Evolutionary conservation across 2,113 vertebrate genomes (phyloP).

Genomic region (Gallinago media): DNA sequence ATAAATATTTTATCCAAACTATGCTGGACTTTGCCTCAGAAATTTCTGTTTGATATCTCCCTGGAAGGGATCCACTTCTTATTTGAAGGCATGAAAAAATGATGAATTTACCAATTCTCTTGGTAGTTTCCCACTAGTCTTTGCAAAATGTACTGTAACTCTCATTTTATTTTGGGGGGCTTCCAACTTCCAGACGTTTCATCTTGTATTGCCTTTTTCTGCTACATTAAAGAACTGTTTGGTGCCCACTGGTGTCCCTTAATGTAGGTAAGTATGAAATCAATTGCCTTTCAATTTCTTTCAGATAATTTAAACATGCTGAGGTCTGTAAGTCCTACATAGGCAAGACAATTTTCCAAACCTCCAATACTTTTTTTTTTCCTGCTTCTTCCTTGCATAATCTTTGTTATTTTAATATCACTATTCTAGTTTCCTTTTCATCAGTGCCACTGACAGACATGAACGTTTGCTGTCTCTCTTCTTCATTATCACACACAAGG

Average conservation of each 20-base stretch:
- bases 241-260: background rate
- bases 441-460: background rate
- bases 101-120: conserved; percentile 9
- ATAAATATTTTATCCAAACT: conserved; percentile 13
- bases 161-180: background rate
- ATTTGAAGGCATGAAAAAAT: background rate
- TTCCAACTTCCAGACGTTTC: background rate
- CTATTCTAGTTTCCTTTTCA: background rate
- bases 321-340: background rate
- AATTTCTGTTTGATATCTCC: background rate
- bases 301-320: background rate
- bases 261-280: background rate
- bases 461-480: background rate
- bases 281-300: background rate
- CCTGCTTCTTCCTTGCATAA: background rate
- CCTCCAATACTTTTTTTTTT: too few species aligned
- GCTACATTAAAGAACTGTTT: background rate
- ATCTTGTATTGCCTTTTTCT: background rate
- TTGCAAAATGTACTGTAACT: background rate
- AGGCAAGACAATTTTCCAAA: background rate
- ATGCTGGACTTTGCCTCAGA: background rate
- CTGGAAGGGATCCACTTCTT: conserved; percentile 3
- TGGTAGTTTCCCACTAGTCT: background rate
- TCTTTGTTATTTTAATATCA: background rate
- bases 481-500: too few species aligned